These are phyloP conservation scores for Drosophila parthenogenetica DNA, from an alignment of 2,888 invertebrate genomes.

Conservation along the genomic window DNA sequence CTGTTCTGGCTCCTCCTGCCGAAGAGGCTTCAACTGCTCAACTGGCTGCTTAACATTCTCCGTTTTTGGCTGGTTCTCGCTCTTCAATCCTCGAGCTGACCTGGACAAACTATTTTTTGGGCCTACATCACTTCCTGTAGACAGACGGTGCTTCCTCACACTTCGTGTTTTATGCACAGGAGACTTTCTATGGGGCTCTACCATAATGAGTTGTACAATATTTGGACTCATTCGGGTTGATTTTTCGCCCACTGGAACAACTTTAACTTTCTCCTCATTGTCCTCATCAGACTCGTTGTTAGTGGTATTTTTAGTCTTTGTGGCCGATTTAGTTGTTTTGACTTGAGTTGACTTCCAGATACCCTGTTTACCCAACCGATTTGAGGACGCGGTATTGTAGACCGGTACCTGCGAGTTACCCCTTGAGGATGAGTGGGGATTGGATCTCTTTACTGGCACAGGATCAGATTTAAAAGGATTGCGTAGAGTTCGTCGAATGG, in stretches of 20 bases:
- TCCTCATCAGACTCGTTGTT: constrained; percentile 7
- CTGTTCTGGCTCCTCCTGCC: neutral
- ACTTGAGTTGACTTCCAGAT: neutral
- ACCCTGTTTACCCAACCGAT: neutral
- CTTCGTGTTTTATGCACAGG: too few relatives aligned
- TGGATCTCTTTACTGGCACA: neutral
- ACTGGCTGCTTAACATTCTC: neutral
- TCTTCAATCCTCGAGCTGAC: too few relatives aligned
- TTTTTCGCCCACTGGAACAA: neutral
- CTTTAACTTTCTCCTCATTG: constrained; percentile 3
- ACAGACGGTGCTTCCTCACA: neutral
- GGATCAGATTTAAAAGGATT: neutral
- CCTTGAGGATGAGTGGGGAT: neutral
- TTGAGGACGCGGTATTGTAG: too few relatives aligned
- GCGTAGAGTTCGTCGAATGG: neutral
- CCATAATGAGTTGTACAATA: constrained; percentile 25
- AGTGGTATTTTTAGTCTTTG: neutral
- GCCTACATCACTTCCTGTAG: neutral
- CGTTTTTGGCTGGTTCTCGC: neutral
- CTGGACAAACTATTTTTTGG: neutral
- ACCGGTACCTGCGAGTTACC: neutral
- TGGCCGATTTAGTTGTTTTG: neutral
- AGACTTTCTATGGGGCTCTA: constrained; percentile 6
- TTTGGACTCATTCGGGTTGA: neutral
- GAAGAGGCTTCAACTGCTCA: neutral